These are phyloP conservation scores for Stegastes partitus DNA, from an alignment of 2,113 vertebrate genomes.

Conservation along the genomic window DNA sequence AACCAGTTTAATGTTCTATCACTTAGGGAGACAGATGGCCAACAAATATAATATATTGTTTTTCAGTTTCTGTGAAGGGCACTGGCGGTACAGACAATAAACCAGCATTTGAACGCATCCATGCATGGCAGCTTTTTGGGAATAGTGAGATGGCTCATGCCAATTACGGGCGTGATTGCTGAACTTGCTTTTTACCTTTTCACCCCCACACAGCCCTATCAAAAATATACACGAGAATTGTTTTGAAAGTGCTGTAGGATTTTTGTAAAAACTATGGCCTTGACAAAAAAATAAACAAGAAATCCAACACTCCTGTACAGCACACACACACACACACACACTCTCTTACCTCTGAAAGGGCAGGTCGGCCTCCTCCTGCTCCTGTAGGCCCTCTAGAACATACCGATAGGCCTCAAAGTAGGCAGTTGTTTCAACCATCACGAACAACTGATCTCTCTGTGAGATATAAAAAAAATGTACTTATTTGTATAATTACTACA, in stretches of 20 bases:
- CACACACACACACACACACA: not conserved
- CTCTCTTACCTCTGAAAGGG: constrained; percentile 91
- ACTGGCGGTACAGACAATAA: not conserved
- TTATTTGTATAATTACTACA: not conserved
- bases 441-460: constrained; percentile 87
- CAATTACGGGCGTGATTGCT: constrained; percentile 3
- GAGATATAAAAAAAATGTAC: fast-evolving
- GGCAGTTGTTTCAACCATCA: constrained; percentile 95
- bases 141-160: not conserved
- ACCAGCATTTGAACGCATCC: constrained; percentile 14
- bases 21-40: constrained; percentile 3
- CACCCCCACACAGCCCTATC: not conserved
- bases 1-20: not conserved
- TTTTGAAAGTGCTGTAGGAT: constrained; percentile 1
- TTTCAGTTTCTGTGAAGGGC: constrained; percentile 23
- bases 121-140: not conserved
- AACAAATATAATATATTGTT: constrained; percentile 3
- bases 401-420: constrained; percentile 96
- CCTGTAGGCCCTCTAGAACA: constrained; percentile 92
- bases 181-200: constrained; percentile 1
- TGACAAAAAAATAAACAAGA: constrained; percentile 5
- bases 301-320: constrained; percentile 15
- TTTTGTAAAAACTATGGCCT: constrained; percentile 23
- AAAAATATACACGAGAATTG: not conserved
- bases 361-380: constrained; percentile 85